Evolutionary conservation across 2,113 vertebrate genomes (phyloP).

Genomic region (Plestiodon gilberti): DNA sequence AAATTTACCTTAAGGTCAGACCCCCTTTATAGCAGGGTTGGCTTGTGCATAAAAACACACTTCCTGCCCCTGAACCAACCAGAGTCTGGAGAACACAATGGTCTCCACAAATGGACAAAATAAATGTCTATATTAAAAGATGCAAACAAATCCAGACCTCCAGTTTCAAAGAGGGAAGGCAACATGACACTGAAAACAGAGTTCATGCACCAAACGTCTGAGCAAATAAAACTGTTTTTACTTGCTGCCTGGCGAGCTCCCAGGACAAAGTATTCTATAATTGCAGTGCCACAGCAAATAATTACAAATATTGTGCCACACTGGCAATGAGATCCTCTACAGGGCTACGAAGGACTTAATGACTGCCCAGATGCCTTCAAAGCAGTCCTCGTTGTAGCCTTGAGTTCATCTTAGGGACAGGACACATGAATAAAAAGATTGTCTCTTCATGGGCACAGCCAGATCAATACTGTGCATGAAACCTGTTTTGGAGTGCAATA

Average conservation of each 20-base stretch:
- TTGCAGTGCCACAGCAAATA: background rate
- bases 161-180: background rate
- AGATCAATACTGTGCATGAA: conserved; percentile 26
- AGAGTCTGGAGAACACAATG: background rate
- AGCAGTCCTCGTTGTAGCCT: background rate
- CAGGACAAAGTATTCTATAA: background rate
- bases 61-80: background rate
- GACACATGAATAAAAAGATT: background rate
- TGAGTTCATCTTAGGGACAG: background rate
- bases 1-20: background rate
- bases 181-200: background rate
- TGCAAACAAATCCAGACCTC: background rate
- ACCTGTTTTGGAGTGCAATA: background rate
- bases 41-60: background rate
- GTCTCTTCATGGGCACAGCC: background rate
- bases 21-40: background rate
- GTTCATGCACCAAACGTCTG: background rate
- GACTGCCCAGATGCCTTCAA: conserved; percentile 3
- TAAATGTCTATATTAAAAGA: background rate
- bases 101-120: background rate
- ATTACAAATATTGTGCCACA: conserved; percentile 9
- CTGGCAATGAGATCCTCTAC: background rate
- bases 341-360: too few species aligned
- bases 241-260: background rate
- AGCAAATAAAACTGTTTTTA: background rate